Conservation (phyloP, 2,113 vertebrate genomes). For the Cardinalis cardinalis region DNA sequence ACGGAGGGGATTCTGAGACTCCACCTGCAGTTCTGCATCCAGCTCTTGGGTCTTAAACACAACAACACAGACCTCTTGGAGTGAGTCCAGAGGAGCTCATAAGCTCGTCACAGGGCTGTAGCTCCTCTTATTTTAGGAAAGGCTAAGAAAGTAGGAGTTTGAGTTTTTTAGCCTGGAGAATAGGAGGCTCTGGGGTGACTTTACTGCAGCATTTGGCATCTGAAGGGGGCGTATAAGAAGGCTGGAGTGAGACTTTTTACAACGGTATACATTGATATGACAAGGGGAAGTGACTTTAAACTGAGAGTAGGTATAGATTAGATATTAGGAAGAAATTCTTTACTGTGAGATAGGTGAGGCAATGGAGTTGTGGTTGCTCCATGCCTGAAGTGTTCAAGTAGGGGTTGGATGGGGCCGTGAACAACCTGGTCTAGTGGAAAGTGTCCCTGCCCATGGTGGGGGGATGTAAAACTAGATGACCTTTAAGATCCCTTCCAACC, state of each 20-base stretch:
- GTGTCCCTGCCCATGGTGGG: neutral
- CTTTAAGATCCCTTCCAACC: neutral
- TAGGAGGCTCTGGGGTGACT: neutral
- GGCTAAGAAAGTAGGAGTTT: no score
- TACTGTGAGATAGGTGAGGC: neutral
- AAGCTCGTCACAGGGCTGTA: neutral
- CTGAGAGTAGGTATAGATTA: neutral
- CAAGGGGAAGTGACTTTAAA: neutral
- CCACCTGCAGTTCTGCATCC: neutral
- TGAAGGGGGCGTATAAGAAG: neutral
- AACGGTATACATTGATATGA: neutral
- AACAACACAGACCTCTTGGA: neutral
- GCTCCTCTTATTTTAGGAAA: neutral
- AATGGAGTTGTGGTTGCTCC: no score
- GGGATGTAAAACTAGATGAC: neutral
- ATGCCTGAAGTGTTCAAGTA: neutral
- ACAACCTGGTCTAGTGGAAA: neutral
- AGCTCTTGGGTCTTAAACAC: neutral
- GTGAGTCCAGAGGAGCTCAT: fast-evolving
- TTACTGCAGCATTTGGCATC: neutral
- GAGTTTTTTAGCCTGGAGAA: neutral
- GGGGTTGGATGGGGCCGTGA: neutral
- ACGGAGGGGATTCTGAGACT: neutral
- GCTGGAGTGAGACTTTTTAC: neutral
- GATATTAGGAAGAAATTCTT: neutral